Conservation (phyloP, 2,113 vertebrate genomes). For the Conger conger region DNA sequence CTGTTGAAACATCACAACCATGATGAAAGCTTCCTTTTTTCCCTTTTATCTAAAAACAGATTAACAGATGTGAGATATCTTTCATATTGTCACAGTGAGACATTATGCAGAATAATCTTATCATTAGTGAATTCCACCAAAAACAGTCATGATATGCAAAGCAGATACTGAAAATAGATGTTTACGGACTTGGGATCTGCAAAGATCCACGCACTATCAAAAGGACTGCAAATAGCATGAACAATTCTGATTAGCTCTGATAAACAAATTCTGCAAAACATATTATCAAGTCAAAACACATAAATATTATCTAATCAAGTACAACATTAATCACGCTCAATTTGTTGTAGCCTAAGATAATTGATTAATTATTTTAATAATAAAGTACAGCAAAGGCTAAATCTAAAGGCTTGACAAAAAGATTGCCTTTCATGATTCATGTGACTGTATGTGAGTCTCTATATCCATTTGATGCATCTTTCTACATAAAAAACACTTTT, state of each 20-base stretch:
- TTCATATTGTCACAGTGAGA: not conserved
- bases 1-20: not conserved
- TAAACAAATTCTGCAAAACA: not conserved
- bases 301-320: no score
- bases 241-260: not conserved
- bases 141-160: conserved; percentile 4
- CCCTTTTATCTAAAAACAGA: not conserved
- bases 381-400: not conserved
- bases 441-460: not conserved
- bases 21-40: not conserved
- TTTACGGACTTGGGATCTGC: conserved; percentile 36
- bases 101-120: not conserved
- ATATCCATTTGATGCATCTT: not conserved
- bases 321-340: no score
- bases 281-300: not conserved
- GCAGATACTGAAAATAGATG: conserved; percentile 25
- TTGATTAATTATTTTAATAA: not conserved
- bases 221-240: not conserved
- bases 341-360: no score
- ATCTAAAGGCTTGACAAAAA: not conserved
- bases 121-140: conserved; percentile 8
- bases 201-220: conserved; percentile 25
- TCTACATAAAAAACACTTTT: not conserved
- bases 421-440: not conserved
- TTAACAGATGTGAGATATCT: not conserved